Conservation (phyloP, 1,140 invertebrate genomes). For the Drosophila nasuta region DNA sequence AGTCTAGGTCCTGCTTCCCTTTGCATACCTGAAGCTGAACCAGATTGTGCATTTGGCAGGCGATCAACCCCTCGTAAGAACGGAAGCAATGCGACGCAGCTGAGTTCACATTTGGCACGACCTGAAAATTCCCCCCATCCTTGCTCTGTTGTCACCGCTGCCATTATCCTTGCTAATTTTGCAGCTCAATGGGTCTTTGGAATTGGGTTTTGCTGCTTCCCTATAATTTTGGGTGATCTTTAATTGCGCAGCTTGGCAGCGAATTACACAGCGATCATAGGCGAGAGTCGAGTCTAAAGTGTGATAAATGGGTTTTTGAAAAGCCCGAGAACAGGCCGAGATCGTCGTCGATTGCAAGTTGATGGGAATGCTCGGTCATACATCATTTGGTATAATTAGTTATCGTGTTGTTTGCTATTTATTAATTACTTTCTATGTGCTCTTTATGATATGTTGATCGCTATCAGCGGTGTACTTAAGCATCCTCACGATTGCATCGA, state of each 20-base stretch:
- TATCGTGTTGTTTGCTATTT: conserved; percentile 68
- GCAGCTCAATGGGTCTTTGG: conserved; percentile 78
- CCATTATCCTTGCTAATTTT: conserved; percentile 84
- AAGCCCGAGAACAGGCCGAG: conserved; percentile 33
- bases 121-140: conserved; percentile 8
- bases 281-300: conserved; percentile 54
- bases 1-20: not conserved
- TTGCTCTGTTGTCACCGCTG: conserved; percentile 72
- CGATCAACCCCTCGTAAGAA: conserved; percentile 63
- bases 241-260: conserved; percentile 78
- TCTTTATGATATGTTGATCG: conserved; percentile 49
- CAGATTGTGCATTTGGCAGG: conserved; percentile 75
- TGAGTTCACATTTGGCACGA: conserved; percentile 70
- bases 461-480: conserved; percentile 27
- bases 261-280: conserved; percentile 60
- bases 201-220: conserved; percentile 35
- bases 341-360: conserved; percentile 4
- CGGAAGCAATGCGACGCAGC: conserved; percentile 74
- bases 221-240: conserved; percentile 57
- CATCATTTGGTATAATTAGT: conserved; percentile 58
- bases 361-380: conserved; percentile 1
- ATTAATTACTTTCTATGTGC: conserved; percentile 55
- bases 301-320: conserved; percentile 81
- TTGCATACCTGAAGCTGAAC: conserved; percentile 57
- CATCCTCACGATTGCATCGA: not conserved